These are phyloP conservation scores for Disparrhopalites patrizii DNA, from an alignment of 2,888 invertebrate genomes.

Conservation along the genomic window DNA sequence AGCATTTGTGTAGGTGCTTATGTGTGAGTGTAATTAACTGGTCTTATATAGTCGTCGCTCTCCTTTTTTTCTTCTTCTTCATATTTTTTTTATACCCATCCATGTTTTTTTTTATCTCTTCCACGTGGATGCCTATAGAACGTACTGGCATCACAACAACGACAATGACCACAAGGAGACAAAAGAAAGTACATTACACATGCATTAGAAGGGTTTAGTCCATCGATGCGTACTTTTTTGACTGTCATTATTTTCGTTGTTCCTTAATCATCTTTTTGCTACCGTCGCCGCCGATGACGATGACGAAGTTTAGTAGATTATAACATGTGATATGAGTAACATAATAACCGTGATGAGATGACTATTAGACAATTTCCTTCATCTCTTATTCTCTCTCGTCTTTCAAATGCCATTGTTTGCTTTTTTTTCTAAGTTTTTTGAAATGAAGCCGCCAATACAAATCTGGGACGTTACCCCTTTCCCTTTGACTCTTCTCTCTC, in stretches of 20 bases:
- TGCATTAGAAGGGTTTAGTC: neutral
- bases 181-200: too few relatives aligned
- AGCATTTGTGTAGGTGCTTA: too few relatives aligned
- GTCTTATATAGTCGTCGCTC: too few relatives aligned
- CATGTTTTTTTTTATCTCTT: too few relatives aligned
- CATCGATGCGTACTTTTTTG: slow-evolving; percentile 12
- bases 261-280: neutral
- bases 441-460: slow-evolving; percentile 10
- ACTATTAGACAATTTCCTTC: neutral
- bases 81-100: too few relatives aligned
- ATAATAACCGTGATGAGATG: slow-evolving; percentile 11
- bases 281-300: slow-evolving; percentile 9
- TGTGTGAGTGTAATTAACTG: too few relatives aligned
- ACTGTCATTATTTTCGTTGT: slow-evolving; percentile 11
- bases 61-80: too few relatives aligned
- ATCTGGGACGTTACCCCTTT: neutral
- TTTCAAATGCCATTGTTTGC: slow-evolving; percentile 2
- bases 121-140: too few relatives aligned
- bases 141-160: too few relatives aligned
- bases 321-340: neutral
- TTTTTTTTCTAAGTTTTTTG: neutral
- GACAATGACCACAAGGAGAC: too few relatives aligned
- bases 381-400: neutral
- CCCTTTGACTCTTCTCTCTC: neutral
- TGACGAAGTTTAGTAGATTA: slow-evolving; percentile 16